These are phyloP conservation scores for Enteromius fasciolatus DNA, from an alignment of 2,797 vertebrate species.

Conservation along the genomic window DNA sequence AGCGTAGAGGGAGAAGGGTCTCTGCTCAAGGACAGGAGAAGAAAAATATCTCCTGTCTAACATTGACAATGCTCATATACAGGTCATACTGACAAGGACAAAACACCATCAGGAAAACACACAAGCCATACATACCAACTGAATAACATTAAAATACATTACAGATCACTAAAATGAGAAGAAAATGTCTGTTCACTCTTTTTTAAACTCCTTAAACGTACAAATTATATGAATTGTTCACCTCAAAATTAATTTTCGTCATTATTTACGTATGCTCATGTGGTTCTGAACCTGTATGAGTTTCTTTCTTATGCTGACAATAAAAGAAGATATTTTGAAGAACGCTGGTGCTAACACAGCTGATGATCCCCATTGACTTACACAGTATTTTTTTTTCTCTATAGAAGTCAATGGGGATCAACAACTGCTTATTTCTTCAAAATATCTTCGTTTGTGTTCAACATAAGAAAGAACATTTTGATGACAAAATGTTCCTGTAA, in stretches of 20 bases:
- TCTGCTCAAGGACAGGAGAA: background rate
- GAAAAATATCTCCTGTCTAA: background rate
- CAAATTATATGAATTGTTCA: background rate
- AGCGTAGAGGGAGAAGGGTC: background rate
- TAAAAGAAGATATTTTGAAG: background rate
- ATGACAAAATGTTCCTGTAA: background rate
- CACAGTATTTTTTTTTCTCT: background rate
- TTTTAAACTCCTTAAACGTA: background rate
- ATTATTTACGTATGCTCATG: background rate
- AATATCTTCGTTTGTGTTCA: background rate
- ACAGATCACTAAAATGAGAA: background rate
- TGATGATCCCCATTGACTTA: background rate
- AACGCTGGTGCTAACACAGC: background rate
- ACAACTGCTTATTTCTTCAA: background rate
- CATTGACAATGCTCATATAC: background rate
- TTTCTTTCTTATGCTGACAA: background rate
- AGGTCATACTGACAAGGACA: background rate
- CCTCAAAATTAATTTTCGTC: background rate
- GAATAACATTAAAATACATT: background rate
- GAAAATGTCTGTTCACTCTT: background rate
- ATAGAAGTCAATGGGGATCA: background rate
- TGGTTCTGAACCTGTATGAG: background rate
- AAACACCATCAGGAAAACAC: background rate
- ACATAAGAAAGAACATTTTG: background rate
- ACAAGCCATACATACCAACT: background rate